Conservation (phyloP, 2,797 vertebrate species). For the Naso thynnoides region DNA sequence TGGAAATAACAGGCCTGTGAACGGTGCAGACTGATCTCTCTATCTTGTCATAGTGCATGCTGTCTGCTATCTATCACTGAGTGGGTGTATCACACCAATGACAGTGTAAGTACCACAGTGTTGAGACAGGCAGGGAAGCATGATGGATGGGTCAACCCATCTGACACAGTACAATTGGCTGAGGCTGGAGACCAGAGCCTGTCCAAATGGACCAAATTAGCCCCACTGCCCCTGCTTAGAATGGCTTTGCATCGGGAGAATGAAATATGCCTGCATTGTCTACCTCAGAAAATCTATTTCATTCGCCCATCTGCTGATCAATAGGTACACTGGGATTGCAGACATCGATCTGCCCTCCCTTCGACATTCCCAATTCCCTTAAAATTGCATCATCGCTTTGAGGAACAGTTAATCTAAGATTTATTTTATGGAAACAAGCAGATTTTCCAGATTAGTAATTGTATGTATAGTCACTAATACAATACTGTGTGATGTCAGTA, state of each 20-base stretch:
- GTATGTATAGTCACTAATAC: conserved; percentile 83
- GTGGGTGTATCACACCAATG: conserved; percentile 70
- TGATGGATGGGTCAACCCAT: conserved; percentile 76
- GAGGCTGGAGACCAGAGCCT: conserved; percentile 67
- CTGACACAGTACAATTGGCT: conserved; percentile 64
- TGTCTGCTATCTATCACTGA: conserved; percentile 77
- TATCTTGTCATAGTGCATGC: conserved; percentile 74
- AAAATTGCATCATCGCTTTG: conserved; percentile 72
- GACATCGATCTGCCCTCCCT: conserved; percentile 75
- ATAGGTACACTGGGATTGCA: conserved; percentile 87
- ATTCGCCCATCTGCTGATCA: conserved; percentile 83
- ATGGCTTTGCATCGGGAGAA: conserved; percentile 81
- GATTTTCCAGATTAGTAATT: conserved; percentile 72
- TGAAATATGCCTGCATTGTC: conserved; percentile 88
- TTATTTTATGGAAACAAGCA: conserved; percentile 56
- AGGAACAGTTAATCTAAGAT: conserved; percentile 58
- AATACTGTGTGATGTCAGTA: conserved; percentile 83
- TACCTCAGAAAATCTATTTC: conserved; percentile 89
- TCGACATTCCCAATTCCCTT: conserved; percentile 74
- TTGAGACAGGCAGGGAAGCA: conserved; percentile 70
- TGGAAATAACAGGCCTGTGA: conserved; percentile 60
- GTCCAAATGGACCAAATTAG: conserved; percentile 79
- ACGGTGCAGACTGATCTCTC: conserved; percentile 73
- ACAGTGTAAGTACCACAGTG: conserved; percentile 72
- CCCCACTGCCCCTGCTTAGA: conserved; percentile 64